A percentile compares a stretch with the other conserved stretches of the same genome.
Evolutionary conservation across 1,140 invertebrate species (phyloP).

Genomic region (Conus ventricosus): DNA sequence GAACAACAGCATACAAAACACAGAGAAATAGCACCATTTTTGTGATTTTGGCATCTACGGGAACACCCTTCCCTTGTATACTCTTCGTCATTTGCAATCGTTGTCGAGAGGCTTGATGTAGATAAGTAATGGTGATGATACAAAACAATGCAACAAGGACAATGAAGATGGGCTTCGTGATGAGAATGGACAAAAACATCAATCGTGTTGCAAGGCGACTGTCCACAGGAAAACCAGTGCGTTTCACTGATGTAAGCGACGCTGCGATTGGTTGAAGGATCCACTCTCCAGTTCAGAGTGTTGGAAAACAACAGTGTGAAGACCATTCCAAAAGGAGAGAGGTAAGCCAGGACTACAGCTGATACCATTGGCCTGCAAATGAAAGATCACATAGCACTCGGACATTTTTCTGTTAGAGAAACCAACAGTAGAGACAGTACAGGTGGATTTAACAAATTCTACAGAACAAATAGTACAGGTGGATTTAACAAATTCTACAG

Average conservation of each 20-base stretch:
- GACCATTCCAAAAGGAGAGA: background rate
- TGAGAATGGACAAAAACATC: background rate
- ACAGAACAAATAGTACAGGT: too few relatives aligned
- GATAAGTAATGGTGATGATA: background rate
- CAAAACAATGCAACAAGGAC: background rate
- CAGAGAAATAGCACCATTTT: slow-evolving; percentile 1
- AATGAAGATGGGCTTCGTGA: background rate
- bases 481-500: too few relatives aligned
- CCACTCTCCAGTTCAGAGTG: background rate
- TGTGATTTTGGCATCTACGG: background rate
- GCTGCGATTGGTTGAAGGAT: background rate
- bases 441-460: too few relatives aligned
- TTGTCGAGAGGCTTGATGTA: background rate
- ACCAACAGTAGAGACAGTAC: too few relatives aligned
- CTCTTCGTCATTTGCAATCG: background rate
- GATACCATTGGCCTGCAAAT: background rate
- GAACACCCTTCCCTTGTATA: too few relatives aligned
- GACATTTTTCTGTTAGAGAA: too few relatives aligned
- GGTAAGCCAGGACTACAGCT: background rate
- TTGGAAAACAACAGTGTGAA: background rate
- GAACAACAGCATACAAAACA: background rate
- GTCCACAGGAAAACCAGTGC: background rate
- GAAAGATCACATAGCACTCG: too few relatives aligned
- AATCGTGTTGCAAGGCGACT: background rate
- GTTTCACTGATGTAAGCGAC: background rate